phyloP scores from a whole-genome alignment of 1,140 invertebrate species.

The Wiebesia pumilae region DNA sequence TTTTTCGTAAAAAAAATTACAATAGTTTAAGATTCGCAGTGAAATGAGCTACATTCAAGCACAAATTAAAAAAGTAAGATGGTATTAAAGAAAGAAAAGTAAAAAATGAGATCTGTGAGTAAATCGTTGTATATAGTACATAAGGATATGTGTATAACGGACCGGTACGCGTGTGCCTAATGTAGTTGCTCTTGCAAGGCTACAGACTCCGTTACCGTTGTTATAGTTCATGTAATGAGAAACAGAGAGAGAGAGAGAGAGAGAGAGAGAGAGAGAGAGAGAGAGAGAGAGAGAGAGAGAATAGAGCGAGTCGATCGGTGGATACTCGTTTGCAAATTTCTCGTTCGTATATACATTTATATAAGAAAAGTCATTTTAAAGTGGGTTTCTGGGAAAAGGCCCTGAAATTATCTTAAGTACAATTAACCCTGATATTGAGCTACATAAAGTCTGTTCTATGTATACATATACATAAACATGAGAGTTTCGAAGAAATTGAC shows the following conservation, averaged over 20 bases:
- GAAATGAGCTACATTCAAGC: background rate
- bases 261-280: background rate
- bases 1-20: background rate
- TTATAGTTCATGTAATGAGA: background rate
- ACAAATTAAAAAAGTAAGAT: background rate
- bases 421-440: constrained; percentile 44
- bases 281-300: background rate
- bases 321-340: background rate
- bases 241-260: constrained; percentile 2
- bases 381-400: constrained; percentile 20
- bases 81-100: background rate
- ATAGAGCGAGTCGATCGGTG: constrained; percentile 33
- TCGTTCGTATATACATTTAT: background rate
- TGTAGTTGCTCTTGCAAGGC: background rate
- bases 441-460: constrained; percentile 6
- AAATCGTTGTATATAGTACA: background rate
- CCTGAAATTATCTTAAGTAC: constrained; percentile 10
- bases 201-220: constrained; percentile 25
- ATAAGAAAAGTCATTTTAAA: background rate
- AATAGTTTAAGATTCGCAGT: background rate
- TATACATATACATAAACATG: background rate
- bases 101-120: background rate
- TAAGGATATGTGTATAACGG: constrained; percentile 32
- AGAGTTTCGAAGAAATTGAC: constrained; percentile 25
- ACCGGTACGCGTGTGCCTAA: background rate